Base-by-base conservation (phyloP, 2,888 invertebrate species). In the Liopterus haemorrhoidalis region DNA sequence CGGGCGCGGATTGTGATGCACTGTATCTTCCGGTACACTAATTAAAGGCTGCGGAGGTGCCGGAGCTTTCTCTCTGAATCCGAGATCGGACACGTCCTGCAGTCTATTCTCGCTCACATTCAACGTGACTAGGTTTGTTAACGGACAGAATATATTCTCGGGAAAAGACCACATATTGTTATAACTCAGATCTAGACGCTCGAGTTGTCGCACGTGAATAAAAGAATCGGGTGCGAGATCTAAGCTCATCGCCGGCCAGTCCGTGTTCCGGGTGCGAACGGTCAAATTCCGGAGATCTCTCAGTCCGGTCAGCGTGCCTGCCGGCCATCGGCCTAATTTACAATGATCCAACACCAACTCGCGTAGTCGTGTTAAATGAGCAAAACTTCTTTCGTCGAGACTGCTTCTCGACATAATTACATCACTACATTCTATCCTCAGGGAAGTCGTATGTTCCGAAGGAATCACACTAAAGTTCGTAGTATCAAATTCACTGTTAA, bases 131-230 rank as follows among this genome's bases (percentile, higher is more conserved):
- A 91, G 72, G 61, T 85, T 88, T 25, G 81, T 82, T 56, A 90
- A 68, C 3, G 86, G 80, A 62, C 91, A 91, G 69, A 91, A 91
- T 51, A 89, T 74, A 61, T 82, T 82, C 59, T 86, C 86, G 16
- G 90, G 89, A 64, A 91, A 79, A 41, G 86, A 85, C 87, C 88
- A 89, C 63, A 91, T 87, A 66, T 90, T 90, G 67, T 91, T 90
- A 61, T 81, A 82, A 62, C 88, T 89, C 53, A 92, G 72, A 65
- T 92, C 91, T 52, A 91, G 74, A 56, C 84, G 76, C 68, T 90
- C 90, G 57, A 91, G 73, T 64, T 88, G 85, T 50, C 81, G 76
- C 46, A 85, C 81, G 48, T 81, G 79, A 48, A 78, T 73, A 67
- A 90, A 89, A 58, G 86, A 85, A 53, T 85, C 82, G 24, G 78